phyloP scores from a whole-genome alignment of 1,140 invertebrate species.

The Heterodera carotae region DNA sequence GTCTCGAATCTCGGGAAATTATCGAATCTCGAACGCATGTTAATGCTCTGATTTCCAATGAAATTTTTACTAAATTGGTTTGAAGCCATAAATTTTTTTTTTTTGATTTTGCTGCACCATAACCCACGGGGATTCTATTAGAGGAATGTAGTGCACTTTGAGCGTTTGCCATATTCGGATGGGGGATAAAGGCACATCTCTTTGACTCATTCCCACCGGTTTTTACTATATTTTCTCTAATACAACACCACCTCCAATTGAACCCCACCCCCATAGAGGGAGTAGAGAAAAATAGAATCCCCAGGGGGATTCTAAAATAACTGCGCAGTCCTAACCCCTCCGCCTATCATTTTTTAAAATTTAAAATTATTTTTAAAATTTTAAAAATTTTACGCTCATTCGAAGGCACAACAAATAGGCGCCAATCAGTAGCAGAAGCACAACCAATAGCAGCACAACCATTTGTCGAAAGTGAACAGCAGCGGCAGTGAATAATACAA shows the following conservation, averaged over 20 bases:
- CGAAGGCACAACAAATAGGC: not conserved
- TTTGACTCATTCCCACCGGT: no score
- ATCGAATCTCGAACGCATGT: not conserved
- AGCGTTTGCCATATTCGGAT: no score
- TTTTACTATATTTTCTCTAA: no score
- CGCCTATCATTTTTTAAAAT: not conserved
- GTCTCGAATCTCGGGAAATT: not conserved
- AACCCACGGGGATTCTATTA: no score
- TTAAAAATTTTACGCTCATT: not conserved
- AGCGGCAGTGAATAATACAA: no score
- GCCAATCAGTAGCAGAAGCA: not conserved
- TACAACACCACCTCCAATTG: no score
- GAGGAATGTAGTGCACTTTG: no score
- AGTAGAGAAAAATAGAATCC: no score
- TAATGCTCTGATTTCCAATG: not conserved
- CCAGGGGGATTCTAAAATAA: not conserved
- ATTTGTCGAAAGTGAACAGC: not conserved
- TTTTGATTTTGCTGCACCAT: no score
- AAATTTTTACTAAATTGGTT: no score
- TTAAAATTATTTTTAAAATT: not conserved
- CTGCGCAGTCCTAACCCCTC: not conserved
- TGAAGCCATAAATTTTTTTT: not conserved
- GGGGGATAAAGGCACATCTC: no score
- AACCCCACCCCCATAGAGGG: no score
- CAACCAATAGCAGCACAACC: not conserved